Conservation (phyloP, 2,888 invertebrate genomes). For the Dolomedes plantarius region DNA sequence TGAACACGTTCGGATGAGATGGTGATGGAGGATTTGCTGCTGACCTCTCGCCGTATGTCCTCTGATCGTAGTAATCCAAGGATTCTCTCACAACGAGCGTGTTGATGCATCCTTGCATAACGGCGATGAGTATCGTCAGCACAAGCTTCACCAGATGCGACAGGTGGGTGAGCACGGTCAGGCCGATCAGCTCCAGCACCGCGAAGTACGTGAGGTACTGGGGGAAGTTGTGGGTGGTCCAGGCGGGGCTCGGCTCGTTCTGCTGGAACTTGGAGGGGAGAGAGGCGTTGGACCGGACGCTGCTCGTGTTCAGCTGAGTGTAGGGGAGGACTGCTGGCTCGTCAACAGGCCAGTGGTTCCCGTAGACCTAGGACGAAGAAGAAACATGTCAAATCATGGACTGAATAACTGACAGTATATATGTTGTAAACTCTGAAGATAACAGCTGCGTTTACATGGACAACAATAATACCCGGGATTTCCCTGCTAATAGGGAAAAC, state of each 20-base stretch:
- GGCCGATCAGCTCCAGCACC: slow-evolving; percentile 83
- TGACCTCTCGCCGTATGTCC: slow-evolving; percentile 71
- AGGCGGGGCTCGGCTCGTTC: neutral
- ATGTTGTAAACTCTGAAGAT: too few species aligned
- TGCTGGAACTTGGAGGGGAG: neutral
- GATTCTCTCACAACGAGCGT: slow-evolving; percentile 64
- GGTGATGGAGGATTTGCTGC: too few species aligned
- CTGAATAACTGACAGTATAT: too few species aligned
- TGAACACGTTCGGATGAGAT: too few species aligned
- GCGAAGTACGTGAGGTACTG: slow-evolving; percentile 85
- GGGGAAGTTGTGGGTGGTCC: slow-evolving; percentile 77
- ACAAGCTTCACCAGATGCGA: slow-evolving; percentile 84
- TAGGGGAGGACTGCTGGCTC: neutral
- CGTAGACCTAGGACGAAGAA: slow-evolving; percentile 7
- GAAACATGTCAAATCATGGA: too few species aligned
- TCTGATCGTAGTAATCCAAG: slow-evolving; percentile 74
- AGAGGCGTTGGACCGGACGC: slow-evolving; percentile 8
- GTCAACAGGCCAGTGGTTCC: slow-evolving; percentile 30
- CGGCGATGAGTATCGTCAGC: slow-evolving; percentile 82
- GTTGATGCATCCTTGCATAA: slow-evolving; percentile 75
- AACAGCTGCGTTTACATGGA: too few species aligned
- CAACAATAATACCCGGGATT: too few species aligned
- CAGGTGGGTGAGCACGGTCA: slow-evolving; percentile 84
- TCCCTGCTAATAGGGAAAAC: too few species aligned
- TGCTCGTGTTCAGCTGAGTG: slow-evolving; percentile 3